phyloP scores from a whole-genome alignment of 2,888 invertebrate genomes.

The Protodeltote pygarga region DNA sequence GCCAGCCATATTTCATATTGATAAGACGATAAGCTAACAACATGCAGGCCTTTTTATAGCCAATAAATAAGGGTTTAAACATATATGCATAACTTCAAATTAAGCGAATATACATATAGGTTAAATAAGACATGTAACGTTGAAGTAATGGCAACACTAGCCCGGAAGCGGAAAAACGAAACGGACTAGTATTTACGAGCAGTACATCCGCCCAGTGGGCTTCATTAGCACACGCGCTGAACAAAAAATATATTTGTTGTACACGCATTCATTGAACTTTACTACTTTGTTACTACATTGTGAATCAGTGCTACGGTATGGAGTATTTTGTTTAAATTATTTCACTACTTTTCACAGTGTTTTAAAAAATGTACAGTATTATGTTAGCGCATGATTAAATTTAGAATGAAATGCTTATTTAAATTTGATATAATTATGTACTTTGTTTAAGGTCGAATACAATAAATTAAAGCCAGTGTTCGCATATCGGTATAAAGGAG shows the following conservation, averaged over 20 bases:
- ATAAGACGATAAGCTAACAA: constrained; percentile 62
- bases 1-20: constrained; percentile 57
- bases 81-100: constrained; percentile 68
- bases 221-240: constrained; percentile 70
- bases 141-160: constrained; percentile 77
- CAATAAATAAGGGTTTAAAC: constrained; percentile 59
- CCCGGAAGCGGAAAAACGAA: constrained; percentile 84
- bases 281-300: constrained; percentile 42
- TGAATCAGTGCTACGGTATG: constrained; percentile 4
- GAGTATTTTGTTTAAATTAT: constrained; percentile 9
- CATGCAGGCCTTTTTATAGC: constrained; percentile 61
- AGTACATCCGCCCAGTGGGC: constrained; percentile 77
- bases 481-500: constrained; percentile 36
- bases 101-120: constrained; percentile 69
- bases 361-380: not conserved
- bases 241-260: constrained; percentile 59
- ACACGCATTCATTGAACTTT: constrained; percentile 56
- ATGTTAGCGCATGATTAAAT: not conserved
- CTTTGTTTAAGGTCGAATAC: not conserved
- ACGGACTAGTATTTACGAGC: constrained; percentile 84
- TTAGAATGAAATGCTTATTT: not conserved
- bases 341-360: not conserved
- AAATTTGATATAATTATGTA: not conserved
- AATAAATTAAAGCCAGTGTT: constrained; percentile 12
- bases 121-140: constrained; percentile 80